Evolutionary conservation across 37 sponge, comb jelly and placozoan species (phyloP).

Genomic region (Theonella swinhoei): DNA sequence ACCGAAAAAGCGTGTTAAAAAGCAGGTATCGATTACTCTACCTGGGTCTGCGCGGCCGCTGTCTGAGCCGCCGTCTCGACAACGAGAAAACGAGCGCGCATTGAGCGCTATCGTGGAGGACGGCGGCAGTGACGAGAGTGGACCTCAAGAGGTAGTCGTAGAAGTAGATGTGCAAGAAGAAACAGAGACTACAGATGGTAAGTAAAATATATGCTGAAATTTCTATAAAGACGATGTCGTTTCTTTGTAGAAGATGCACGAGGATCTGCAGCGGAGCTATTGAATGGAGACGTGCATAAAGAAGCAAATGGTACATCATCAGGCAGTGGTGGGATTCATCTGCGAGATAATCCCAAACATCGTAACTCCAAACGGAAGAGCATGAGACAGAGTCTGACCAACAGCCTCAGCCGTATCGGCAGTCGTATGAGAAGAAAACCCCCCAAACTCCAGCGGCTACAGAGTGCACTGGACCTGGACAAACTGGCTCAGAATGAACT

Average conservation of each 20-base stretch:
- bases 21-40: not conserved
- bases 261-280: not conserved
- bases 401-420: not conserved
- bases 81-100: not conserved
- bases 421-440: not conserved
- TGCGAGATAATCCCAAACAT: too few relatives aligned
- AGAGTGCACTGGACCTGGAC: constrained; percentile 27
- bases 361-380: not conserved
- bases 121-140: too few relatives aligned
- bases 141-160: not conserved
- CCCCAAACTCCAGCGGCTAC: constrained; percentile 25
- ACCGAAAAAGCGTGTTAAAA: not conserved
- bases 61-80: not conserved
- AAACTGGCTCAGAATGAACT: constrained; percentile 40
- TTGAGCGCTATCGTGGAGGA: too few relatives aligned
- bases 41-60: too few relatives aligned
- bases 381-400: not conserved
- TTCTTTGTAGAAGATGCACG: not conserved
- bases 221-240: not conserved
- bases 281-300: not conserved
- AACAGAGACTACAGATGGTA: not conserved
- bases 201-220: not conserved
- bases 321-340: too few relatives aligned
- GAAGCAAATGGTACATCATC: too few relatives aligned
- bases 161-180: not conserved